Base-by-base conservation (phyloP, 2,888 invertebrate genomes). In the Enchytraeus crypticus region DNA sequence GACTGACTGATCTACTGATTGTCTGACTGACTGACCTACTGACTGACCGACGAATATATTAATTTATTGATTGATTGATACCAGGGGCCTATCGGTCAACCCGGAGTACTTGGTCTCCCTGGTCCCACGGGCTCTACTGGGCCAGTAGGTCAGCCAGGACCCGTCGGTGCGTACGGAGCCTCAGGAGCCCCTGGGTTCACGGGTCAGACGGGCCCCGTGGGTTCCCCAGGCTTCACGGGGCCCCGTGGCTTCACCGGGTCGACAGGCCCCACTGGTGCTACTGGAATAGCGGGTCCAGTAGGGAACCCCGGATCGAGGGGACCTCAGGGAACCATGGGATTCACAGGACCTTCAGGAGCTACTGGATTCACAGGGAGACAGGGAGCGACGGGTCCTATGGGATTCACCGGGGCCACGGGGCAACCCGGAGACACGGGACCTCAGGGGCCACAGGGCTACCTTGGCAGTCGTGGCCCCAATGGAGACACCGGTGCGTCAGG, bases 131-230 rank as follows among this genome's bases (percentile, higher is more conserved):
- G 57, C 46, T 26, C 57, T 3, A 49, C 49, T 5, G 57, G 57
- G 5, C 23, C 57, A 3, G 47, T 26, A 5, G 57, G 57, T 23
- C 49, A 11, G 8, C 27, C 23, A 26, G 62, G 62, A 45, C 21
- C 47, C 11, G 34, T 58, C 21, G 62, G 62, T 32, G 27, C 33
- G n/a, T 23, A 34, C 21, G 65, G 65, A 21, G 34, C 56, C 11
- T 32, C 59, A 30, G 65, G 65, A n/a, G 30, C 54, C 29, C 38
- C 61, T 27, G 66, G 66, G 34, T 34, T 59, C 18, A 34, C 59
- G 5, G 92, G 92, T 43, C 84, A 88, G 0, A 82, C 89, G 73
- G 92, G 92, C 66, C 83, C 87, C 51, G 84, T 87, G 69, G 91
- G 81, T 60, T 74, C 84, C 3, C 77, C 84, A 0, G 88, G 88